Evolutionary conservation across 37 sponge, comb jelly and placozoan species (phyloP).

Genomic region (Hormiphora californensis): DNA sequence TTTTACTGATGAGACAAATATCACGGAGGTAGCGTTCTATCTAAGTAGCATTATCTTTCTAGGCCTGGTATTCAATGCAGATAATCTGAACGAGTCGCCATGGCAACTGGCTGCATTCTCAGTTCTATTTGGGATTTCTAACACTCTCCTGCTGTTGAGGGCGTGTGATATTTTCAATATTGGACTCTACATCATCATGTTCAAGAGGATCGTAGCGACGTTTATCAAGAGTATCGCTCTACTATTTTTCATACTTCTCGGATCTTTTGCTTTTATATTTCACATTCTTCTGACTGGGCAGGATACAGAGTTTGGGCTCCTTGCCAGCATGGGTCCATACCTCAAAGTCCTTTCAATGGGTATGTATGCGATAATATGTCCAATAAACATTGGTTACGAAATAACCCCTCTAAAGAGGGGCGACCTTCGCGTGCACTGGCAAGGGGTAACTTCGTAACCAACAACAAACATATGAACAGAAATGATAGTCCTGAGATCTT

Average conservation of each 20-base stretch:
- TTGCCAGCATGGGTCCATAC: neutral
- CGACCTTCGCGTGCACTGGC: too few species aligned
- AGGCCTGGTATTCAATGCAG: neutral
- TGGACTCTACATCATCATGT: constrained; percentile 3
- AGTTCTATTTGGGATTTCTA: neutral
- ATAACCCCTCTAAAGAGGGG: too few species aligned
- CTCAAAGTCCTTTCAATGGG: neutral
- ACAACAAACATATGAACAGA: too few species aligned
- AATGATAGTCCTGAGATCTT: too few species aligned
- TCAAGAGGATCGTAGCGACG: neutral
- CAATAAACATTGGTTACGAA: too few species aligned
- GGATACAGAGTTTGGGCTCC: neutral
- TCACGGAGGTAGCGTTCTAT: neutral
- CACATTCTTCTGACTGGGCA: neutral
- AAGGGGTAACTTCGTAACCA: too few species aligned
- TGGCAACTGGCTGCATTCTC: neutral
- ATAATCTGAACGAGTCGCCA: neutral
- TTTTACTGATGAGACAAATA: neutral
- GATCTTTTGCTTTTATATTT: neutral
- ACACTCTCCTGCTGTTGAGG: neutral
- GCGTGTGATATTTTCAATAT: neutral
- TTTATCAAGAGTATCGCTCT: neutral
- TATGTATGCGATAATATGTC: too few species aligned
- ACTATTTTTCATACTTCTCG: neutral
- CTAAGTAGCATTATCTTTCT: neutral